A percentile compares a stretch with the other conserved stretches of the same genome.
Evolutionary conservation across 2,113 vertebrate species (phyloP).

Genomic region (Cyanoderma ruficeps): DNA sequence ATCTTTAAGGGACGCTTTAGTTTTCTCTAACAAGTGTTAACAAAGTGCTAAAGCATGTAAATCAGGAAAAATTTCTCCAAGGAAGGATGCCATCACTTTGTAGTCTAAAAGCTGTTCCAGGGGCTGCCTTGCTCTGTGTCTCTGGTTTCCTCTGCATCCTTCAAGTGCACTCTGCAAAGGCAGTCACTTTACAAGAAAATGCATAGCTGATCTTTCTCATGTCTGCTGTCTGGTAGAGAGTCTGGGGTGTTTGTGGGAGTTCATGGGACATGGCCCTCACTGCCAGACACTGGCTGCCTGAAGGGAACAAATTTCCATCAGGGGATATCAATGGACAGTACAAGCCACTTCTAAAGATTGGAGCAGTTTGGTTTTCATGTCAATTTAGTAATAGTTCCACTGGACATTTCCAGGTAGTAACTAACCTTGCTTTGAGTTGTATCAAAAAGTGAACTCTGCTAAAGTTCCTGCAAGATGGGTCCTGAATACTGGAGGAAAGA

Average conservation of each 20-base stretch:
- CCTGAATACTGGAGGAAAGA: neutral
- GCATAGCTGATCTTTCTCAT: neutral
- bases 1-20: neutral
- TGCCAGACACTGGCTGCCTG: neutral
- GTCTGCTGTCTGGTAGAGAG: neutral
- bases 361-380: neutral
- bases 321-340: neutral
- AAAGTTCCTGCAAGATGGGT: neutral
- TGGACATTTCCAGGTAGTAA: neutral
- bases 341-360: neutral
- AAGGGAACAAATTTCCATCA: neutral
- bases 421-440: neutral
- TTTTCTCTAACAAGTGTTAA: neutral
- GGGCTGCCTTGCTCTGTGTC: neutral
- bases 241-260: neutral
- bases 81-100: neutral
- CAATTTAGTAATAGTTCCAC: neutral
- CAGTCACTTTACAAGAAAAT: neutral
- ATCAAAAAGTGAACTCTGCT: neutral
- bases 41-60: neutral
- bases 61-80: neutral
- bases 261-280: neutral
- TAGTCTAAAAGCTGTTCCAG: neutral
- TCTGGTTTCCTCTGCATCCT: neutral
- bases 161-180: fast-evolving